Evolutionary conservation across 2,113 vertebrate species (phyloP), one percentile per base, ranked within the genome.

Genomic region (Bathybates hornii): DNA sequence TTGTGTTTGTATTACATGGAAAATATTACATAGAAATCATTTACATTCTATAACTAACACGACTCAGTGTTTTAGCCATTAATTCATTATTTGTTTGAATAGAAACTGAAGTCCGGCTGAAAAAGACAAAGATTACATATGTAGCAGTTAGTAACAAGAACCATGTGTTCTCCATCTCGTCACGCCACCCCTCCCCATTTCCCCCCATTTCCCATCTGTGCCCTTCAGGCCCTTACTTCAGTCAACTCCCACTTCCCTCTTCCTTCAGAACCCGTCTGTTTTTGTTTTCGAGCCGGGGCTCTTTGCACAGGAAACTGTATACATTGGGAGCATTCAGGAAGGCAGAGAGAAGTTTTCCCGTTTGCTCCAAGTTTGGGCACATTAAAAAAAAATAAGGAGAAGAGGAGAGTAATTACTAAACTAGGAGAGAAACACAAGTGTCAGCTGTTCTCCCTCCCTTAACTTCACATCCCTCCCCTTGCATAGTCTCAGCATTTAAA

Each of bases 271-370:
- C 87, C 83, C 57, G 94, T 96, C 95, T 96, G 95, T 96, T 96
- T 96, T 95, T 96, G 95, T 97, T 97, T 96, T 96, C 89, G 76
- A 95, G 95, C 95, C 95, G 61, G 88, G 95, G 90, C 94, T 94
- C 94, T 95, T 91, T 95, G 95, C 91, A 96, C 96, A 97, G 96
- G 96, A 97, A 96, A 96, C 94, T 94, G 94, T 96, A 96, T 94
- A 96, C 94, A 96, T 95, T 94, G 96, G 95, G 91, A 95, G 95
- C 96, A 95, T 96, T 96, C 95, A 96, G 96, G 94, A 96, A 95
- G 95, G 93, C 94, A 92, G 92, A 90, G 95, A 91, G 86, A 93
- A 88, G 93, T 94, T 94, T 96, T 95, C 96, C 96, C 95, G 89
- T 96, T 92, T 90, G 87, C 90, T 88, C 86, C n/a, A 79, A 87